A percentile compares a stretch with the other conserved stretches of the same genome.
Conservation (phyloP, 2,888 invertebrate species). For the Mesochorus sp. region DNA sequence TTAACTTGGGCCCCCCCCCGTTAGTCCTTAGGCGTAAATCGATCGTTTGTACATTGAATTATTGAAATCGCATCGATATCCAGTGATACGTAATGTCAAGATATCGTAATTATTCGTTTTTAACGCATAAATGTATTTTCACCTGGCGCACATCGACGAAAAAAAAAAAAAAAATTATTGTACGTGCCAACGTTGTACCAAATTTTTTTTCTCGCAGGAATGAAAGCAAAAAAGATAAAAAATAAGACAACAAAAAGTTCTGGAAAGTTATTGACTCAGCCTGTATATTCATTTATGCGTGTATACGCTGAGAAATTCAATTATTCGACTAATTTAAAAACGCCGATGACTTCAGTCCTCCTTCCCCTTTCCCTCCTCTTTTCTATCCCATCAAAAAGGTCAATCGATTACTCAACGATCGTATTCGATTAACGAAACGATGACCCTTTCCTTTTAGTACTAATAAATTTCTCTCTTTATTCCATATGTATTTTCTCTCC, state of each 20-base stretch:
- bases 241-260: too few species aligned
- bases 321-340: constrained; percentile 33
- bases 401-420: constrained; percentile 52
- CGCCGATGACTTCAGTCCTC: constrained; percentile 25
- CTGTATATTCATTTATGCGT: neutral
- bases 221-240: too few species aligned
- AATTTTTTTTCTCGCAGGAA: too few species aligned
- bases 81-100: too few species aligned
- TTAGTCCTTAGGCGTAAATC: constrained; percentile 39
- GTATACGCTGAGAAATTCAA: neutral
- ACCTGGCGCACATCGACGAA: too few species aligned
- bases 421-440: constrained; percentile 62
- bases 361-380: too few species aligned
- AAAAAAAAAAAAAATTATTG: too few species aligned
- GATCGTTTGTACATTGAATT: constrained; percentile 36
- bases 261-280: neutral
- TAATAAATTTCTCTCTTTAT: constrained; percentile 17
- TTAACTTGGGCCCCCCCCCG: constrained; percentile 13
- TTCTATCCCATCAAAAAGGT: constrained; percentile 62
- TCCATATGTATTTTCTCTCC: neutral
- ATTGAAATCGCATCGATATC: constrained; percentile 1
- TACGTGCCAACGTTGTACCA: too few species aligned
- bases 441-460: constrained; percentile 51
- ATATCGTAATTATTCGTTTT: too few species aligned
- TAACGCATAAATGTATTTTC: too few species aligned